Evolutionary conservation across 2,113 vertebrate species (phyloP), one percentile per base, ranked within the genome.

Genomic region (Tylochromis polylepis): DNA sequence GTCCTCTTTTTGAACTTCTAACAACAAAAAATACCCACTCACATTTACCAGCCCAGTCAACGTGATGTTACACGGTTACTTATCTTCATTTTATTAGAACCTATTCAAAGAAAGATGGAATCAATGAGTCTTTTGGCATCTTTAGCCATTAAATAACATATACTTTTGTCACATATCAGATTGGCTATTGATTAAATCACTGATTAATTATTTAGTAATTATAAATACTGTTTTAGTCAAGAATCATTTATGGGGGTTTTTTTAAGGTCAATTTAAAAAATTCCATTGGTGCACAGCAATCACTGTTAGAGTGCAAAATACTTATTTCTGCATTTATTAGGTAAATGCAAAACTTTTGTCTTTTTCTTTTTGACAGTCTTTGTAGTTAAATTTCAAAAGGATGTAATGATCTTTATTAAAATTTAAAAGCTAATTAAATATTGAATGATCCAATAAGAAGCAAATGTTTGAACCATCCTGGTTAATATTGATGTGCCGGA

Each of bases 211-310:
- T 72, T 72, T 46, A 46, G 14, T 72, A 16, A 18, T 46, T 24
- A 72, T 72, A 27, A 27, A 41, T 46, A 9, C 16, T 51, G 10
- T 29, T 67, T 65, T 38, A 65, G 60, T 65, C 11, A 65, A 38
- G 2, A 65, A 38, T 65, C 12, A 38, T 65, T 34, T 34, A 62
- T 34, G 34, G 57, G 34, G 57, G 0, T 0, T 3, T 2, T 20
- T 60, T 65, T 38, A n/a, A 65, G 34, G 22, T 38, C 60, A 34
- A 65, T 20, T 59, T n/a, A 4, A 8, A 77, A 51, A 77, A n/a
- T n/a, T 8, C 16, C 6, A 18, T 77, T 31, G 18, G 27, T 77
- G 43, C 70, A 3, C 70, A 49, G 70, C 9, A 49, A 49, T 29
- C 15, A 49, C 24, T 5, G 67, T 0, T 49, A 46, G 24, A 49